A percentile compares a stretch with the other conserved stretches of the same genome.
phyloP scores from a whole-genome alignment of 2,113 vertebrate species.

The Archocentrus centrarchus region DNA sequence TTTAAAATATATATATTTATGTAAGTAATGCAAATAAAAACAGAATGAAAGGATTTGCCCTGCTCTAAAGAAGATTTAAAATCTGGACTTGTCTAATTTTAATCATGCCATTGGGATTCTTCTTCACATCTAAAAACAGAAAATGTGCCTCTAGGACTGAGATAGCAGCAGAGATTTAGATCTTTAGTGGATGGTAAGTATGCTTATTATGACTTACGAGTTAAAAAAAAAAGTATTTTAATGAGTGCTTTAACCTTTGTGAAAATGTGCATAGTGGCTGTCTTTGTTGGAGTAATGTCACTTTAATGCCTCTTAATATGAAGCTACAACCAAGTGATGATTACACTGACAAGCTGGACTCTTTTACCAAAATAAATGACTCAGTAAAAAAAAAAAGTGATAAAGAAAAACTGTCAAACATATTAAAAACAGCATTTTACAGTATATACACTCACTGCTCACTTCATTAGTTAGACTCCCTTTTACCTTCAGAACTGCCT shows the following conservation, averaged over 20 bases:
- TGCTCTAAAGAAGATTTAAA: neutral
- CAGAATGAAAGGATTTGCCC: neutral
- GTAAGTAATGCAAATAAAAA: neutral
- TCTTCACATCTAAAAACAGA: neutral
- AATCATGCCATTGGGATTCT: neutral
- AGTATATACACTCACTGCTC: neutral
- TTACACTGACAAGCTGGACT: neutral
- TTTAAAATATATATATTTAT: neutral
- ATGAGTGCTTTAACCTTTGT: slow-evolving; percentile 2
- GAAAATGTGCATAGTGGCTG: neutral
- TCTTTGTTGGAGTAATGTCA: neutral
- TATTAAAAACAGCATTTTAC: neutral
- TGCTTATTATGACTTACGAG: neutral
- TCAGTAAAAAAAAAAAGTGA: neutral
- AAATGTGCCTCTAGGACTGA: neutral
- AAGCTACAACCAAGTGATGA: neutral
- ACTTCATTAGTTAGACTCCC: neutral
- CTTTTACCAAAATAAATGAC: too few species aligned
- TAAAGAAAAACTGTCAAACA: neutral
- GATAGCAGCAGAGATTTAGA: neutral
- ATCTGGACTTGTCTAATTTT: neutral
- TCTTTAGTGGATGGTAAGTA: neutral
- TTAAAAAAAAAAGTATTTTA: neutral
- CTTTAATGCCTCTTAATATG: neutral
- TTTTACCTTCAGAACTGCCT: accelerated